These are phyloP conservation scores for Pachyramphus minor DNA, from an alignment of 2,113 vertebrate species.

Conservation along the genomic window DNA sequence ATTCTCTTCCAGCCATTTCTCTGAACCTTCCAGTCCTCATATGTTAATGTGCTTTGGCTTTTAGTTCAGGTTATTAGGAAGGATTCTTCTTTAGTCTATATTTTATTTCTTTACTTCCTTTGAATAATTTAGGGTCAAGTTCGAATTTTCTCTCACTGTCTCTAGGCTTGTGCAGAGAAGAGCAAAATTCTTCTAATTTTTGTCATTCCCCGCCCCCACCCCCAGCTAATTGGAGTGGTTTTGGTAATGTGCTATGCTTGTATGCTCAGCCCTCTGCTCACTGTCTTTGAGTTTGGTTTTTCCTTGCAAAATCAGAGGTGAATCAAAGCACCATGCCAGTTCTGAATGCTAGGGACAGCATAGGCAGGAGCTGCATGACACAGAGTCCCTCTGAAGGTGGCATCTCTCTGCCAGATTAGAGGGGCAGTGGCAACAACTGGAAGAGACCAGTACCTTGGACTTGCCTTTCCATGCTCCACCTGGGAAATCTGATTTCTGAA, in stretches of 20 bases:
- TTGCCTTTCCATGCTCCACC: neutral
- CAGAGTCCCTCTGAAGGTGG: neutral
- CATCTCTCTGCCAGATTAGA: neutral
- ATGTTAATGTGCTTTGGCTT: neutral
- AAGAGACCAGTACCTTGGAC: neutral
- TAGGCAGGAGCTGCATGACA: neutral
- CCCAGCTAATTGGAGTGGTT: neutral
- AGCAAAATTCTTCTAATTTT: constrained; percentile 19
- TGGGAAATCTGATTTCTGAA: neutral
- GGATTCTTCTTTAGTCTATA: neutral
- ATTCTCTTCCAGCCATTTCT: neutral
- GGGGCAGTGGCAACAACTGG: neutral
- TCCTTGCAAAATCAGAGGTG: neutral
- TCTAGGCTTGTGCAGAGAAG: neutral
- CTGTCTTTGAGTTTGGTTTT: neutral
- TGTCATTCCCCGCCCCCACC: neutral
- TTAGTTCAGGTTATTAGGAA: neutral
- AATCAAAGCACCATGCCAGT: neutral
- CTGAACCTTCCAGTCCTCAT: neutral
- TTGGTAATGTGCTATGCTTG: neutral
- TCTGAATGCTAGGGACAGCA: neutral
- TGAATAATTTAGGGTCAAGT: neutral
- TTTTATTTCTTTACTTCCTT: constrained; percentile 25
- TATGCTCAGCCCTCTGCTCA: neutral
- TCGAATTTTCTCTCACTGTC: neutral